These are phyloP conservation scores for Uloborus plumipes DNA, from an alignment of 2,888 invertebrate genomes.

Conservation along the genomic window DNA sequence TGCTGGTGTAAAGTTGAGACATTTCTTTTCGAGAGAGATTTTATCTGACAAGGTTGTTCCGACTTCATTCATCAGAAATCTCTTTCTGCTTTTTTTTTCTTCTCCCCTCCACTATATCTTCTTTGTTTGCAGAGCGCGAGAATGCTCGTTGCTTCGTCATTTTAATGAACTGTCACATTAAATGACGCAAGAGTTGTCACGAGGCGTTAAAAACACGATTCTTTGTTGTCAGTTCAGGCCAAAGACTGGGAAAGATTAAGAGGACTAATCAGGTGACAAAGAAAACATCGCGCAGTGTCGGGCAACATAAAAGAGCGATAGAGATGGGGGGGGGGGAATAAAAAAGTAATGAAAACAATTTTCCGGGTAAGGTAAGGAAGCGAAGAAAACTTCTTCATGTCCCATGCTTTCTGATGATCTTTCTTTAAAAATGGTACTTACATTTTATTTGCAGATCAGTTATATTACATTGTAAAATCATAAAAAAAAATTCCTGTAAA, in stretches of 20 bases:
- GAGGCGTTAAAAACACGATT: conserved; percentile 43
- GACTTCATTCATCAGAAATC: conserved; percentile 14
- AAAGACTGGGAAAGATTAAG: conserved; percentile 27
- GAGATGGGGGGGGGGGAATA: background rate
- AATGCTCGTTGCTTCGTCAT: conserved; percentile 40
- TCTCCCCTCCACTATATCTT: too few species aligned
- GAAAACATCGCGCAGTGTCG: too few species aligned
- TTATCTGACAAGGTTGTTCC: conserved; percentile 5
- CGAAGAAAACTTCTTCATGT: background rate
- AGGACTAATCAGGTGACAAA: conserved; percentile 16
- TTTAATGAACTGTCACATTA: conserved; percentile 60
- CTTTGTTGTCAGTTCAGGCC: conserved; percentile 31
- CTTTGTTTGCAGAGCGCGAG: background rate
- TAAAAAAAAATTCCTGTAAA: too few species aligned
- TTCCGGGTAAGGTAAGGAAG: background rate
- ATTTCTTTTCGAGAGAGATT: conserved; percentile 1
- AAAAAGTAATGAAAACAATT: conserved; percentile 17
- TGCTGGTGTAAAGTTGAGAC: background rate
- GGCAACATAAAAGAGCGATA: too few species aligned
- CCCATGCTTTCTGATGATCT: too few species aligned
- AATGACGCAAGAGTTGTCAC: conserved; percentile 50
- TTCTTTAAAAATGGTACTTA: too few species aligned
- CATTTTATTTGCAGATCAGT: too few species aligned
- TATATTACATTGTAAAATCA: too few species aligned
- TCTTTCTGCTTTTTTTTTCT: too few species aligned